A percentile compares a stretch with the other conserved stretches of the same genome.
Conservation (phyloP, 2,888 invertebrate species). For the Drosophila melanocephala region DNA sequence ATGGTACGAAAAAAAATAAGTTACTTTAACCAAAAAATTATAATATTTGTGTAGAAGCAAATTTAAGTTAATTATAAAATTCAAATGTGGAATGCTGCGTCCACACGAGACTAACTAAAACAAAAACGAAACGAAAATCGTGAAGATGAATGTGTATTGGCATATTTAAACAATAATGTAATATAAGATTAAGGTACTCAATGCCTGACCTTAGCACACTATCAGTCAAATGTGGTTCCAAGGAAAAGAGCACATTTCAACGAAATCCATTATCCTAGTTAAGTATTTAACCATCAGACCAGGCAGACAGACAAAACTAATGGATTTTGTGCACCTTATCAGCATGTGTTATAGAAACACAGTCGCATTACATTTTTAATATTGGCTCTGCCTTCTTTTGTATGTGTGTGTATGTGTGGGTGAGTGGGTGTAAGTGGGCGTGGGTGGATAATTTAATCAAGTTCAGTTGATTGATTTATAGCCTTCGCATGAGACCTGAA, state of each 20-base stretch:
- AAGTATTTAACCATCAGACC: not conserved
- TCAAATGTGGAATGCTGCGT: constrained; percentile 9
- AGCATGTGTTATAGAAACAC: constrained; percentile 13
- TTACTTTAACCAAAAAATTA: not conserved
- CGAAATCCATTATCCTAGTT: constrained; percentile 25
- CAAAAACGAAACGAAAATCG: constrained; percentile 17
- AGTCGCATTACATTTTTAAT: constrained; percentile 11
- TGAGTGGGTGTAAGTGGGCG: constrained; percentile 6
- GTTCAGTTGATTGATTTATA: constrained; percentile 53
- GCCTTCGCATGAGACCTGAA: constrained; percentile 14
- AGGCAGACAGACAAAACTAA: constrained; percentile 7
- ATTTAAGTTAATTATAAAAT: not conserved
- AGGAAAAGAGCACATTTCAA: not conserved
- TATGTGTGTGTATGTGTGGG: constrained; percentile 13
- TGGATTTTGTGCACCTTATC: constrained; percentile 26
- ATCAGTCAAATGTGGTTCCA: constrained; percentile 2
- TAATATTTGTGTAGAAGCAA: not conserved
- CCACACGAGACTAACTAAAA: not conserved
- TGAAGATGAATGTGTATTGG: constrained; percentile 8
- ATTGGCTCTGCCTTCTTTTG: constrained; percentile 7
- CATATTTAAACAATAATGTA: not conserved
- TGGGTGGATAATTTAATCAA: constrained; percentile 24
- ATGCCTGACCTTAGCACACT: not conserved
- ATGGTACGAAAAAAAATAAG: constrained; percentile 8
- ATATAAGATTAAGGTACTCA: not conserved